Base-by-base conservation (phyloP, 2,113 vertebrate genomes). In the Sinocyclocheilus anophthalmus region DNA sequence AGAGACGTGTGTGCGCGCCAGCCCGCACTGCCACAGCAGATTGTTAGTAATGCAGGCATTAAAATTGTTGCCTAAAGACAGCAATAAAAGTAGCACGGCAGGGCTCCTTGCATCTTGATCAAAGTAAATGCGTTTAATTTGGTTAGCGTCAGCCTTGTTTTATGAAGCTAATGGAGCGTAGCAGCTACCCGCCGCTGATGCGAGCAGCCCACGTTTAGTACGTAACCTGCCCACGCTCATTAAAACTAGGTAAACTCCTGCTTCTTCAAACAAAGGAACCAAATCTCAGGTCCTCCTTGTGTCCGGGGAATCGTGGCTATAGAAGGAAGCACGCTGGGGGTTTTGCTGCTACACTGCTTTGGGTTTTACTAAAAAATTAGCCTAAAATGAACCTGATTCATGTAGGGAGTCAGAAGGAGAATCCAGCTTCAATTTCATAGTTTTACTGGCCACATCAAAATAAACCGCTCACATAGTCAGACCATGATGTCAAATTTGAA, bases 41-140 rank as follows among this genome's bases (percentile, higher is more conserved):
- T 93, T 92, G 93, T 95, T 94, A 94, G 94, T 95, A 95, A 95
- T 95, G 95, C 94, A 93, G 93, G 95, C 96, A 97, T 97, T 97
- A 97, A 97, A 97, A 96, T 84, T 92, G 94, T 96, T 96, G 96
- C 96, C 96, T 92, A 95, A 96, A 97, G 96, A 96, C 96, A 95
- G 95, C 96, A 96, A 96, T 97, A 97, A 97, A 97, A 95, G 93
- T 90, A 95, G 94, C 92, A 92, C 91, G 92, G 92, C 93, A 89
- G 94, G 95, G 96, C 85, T 94, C 95, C 95, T 95, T 94, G 94
- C 96, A 93, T 96, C 95, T 95, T 96, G 96, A 97, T 97, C 96
- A 97, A 97, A 97, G 96, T 95, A 95, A 95, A 94, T 93, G 94
- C 90, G 86, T 96, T 95, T 97, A 96, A 97, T 96, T 96, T 96